These are phyloP conservation scores for Tinea semifulvella DNA, from an alignment of 2,888 invertebrate species.

Conservation along the genomic window DNA sequence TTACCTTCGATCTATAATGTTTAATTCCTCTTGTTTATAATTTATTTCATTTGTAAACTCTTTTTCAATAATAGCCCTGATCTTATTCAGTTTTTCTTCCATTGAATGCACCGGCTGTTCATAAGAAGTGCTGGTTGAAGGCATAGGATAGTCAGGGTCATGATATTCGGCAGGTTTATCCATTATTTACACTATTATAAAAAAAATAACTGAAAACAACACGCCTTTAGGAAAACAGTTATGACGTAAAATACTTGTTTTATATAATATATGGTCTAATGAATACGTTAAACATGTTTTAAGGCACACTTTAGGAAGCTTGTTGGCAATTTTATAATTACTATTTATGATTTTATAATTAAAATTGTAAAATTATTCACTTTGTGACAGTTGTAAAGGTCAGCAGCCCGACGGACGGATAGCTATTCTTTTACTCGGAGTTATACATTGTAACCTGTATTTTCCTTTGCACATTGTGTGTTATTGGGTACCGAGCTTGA, in stretches of 20 bases:
- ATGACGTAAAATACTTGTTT: too few relatives aligned
- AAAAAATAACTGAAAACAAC: background rate
- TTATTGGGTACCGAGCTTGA: too few relatives aligned
- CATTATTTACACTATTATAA: slow-evolving; percentile 28
- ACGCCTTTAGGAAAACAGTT: too few relatives aligned
- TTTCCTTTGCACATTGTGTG: too few relatives aligned
- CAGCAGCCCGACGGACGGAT: too few relatives aligned
- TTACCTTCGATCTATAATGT: slow-evolving; percentile 73
- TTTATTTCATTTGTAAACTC: slow-evolving; percentile 79
- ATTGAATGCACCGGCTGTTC: slow-evolving; percentile 33
- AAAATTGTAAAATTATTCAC: slow-evolving; percentile 26
- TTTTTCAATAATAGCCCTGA: slow-evolving; percentile 70
- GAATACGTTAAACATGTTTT: background rate
- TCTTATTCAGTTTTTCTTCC: slow-evolving; percentile 55
- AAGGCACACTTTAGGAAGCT: slow-evolving; percentile 1
- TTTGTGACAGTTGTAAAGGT: slow-evolving; percentile 49
- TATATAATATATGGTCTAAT: background rate
- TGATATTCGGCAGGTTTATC: slow-evolving; percentile 60
- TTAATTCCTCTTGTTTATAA: slow-evolving; percentile 74
- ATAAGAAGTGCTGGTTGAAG: slow-evolving; percentile 21
- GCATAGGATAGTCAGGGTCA: slow-evolving; percentile 67
- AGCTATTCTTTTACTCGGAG: too few relatives aligned
- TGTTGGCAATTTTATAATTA: background rate
- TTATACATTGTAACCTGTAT: too few relatives aligned
- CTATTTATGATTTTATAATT: background rate